A percentile compares a stretch with the other conserved stretches of the same genome.
Conservation (phyloP, 2,113 vertebrate genomes). For the Muntiacus reevesi region DNA sequence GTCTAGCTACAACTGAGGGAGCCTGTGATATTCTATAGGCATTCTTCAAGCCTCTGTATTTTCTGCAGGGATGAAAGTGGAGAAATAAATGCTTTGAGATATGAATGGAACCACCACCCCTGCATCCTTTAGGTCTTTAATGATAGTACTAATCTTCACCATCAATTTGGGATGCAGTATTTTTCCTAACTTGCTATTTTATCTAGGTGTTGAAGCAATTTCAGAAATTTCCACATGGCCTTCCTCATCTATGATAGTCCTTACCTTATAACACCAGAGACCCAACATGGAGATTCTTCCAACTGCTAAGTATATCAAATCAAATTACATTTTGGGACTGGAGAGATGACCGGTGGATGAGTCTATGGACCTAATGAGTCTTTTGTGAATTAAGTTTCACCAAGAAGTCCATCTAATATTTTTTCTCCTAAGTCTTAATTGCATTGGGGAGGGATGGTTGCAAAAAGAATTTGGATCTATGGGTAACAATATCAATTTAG, state of each 20-base stretch:
- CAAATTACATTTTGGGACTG: neutral
- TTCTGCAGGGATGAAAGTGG: neutral
- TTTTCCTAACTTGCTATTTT: neutral
- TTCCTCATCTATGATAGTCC: neutral
- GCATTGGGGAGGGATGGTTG: rapidly evolving
- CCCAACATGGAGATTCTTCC: neutral
- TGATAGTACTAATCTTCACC: neutral
- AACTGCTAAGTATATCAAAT: neutral
- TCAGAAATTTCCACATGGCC: neutral
- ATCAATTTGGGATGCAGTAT: neutral
- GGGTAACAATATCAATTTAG: neutral
- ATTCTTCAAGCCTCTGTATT: neutral
- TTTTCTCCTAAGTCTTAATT: neutral
- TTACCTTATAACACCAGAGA: neutral
- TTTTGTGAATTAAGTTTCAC: neutral
- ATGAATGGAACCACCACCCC: neutral
- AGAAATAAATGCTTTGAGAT: neutral
- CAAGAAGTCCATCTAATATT: neutral
- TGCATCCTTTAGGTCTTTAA: neutral
- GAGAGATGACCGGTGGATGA: neutral
- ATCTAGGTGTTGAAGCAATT: neutral
- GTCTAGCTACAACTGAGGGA: neutral
- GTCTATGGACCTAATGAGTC: neutral
- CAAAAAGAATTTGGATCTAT: neutral
- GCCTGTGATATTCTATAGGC: neutral